Evolutionary conservation across 37 sponge, comb jelly and placozoan genomes (phyloP).

Genomic region (Axinella damicornis): DNA sequence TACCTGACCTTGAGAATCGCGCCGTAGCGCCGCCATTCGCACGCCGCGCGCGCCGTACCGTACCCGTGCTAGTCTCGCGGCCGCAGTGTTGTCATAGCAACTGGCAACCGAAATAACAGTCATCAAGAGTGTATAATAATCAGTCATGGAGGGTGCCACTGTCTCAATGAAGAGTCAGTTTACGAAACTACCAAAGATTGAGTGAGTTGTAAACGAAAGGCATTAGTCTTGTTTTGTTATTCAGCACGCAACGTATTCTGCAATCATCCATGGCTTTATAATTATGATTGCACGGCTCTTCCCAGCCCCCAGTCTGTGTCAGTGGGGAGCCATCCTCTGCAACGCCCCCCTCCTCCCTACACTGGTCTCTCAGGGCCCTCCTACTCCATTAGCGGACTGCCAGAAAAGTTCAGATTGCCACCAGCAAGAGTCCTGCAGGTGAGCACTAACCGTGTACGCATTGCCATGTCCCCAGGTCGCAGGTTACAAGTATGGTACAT

Average conservation of each 20-base stretch:
- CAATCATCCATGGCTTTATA: no score
- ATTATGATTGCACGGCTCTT: no score
- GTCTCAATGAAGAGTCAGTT: background rate
- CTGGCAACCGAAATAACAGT: no score
- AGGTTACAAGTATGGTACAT: background rate
- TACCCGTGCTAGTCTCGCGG: no score
- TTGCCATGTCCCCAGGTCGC: background rate
- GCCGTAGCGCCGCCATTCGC: no score
- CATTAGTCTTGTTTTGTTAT: no score
- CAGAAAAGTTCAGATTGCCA: constrained; percentile 40
- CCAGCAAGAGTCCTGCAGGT: constrained; percentile 24
- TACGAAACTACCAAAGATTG: background rate
- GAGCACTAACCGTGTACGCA: background rate
- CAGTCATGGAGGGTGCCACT: background rate
- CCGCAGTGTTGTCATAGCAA: background rate
- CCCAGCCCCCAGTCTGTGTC: no score
- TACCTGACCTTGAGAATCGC: no score
- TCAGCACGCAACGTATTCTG: no score
- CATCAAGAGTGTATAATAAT: no score
- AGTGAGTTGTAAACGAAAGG: no score
- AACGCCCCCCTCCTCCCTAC: background rate
- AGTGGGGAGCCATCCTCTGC: background rate
- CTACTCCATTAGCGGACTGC: constrained; percentile 24
- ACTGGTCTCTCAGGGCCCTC: constrained; percentile 41
- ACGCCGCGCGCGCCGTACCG: no score